A percentile compares a stretch with the other conserved stretches of the same genome.
phyloP scores from a whole-genome alignment of 2,888 invertebrate species.

The Agonopterix heracliana region DNA sequence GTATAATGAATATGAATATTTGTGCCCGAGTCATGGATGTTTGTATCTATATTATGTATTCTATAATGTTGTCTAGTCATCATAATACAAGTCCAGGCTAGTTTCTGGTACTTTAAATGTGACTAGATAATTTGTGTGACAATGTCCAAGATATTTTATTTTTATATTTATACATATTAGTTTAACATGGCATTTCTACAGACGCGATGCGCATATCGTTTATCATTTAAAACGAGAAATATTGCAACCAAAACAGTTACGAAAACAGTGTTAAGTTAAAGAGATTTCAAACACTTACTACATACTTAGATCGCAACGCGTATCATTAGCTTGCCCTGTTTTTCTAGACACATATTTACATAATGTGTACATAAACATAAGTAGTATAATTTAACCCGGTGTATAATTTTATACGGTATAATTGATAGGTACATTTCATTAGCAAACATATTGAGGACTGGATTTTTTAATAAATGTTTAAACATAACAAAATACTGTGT shows the following conservation, averaged over 20 bases:
- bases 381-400: not conserved
- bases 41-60: no score
- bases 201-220: not conserved
- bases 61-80: no score
- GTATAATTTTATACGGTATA: not conserved
- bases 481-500: no score
- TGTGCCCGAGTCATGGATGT: no score
- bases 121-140: no score
- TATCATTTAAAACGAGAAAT: conserved; percentile 3
- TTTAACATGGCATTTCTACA: not conserved
- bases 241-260: conserved; percentile 6
- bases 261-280: conserved; percentile 4
- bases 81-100: no score
- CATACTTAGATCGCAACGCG: conserved; percentile 6
- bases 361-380: not conserved
- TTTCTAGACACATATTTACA: conserved; percentile 2
- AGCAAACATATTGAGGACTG: not conserved
- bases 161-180: no score
- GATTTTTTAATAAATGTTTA: not conserved
- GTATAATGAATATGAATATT: no score
- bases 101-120: no score
- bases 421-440: not conserved
- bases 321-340: conserved; percentile 8
- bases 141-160: no score
- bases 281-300: conserved; percentile 11